Conservation (phyloP, 2,113 vertebrate species). For the Istiophorus platypterus region DNA sequence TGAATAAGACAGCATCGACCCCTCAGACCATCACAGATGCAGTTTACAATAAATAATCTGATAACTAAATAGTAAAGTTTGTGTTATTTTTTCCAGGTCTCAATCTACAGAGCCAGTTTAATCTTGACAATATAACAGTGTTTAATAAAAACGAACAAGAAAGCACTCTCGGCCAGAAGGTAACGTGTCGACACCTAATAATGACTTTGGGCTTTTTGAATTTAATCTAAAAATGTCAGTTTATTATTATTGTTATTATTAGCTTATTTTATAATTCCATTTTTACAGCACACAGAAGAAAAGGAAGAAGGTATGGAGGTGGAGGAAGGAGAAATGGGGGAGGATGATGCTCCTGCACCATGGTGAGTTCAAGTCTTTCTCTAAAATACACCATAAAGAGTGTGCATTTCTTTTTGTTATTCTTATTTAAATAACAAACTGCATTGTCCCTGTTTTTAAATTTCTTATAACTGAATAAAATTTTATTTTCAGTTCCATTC, state of each 20-base stretch:
- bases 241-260: too few relatives aligned
- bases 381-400: neutral
- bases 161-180: constrained; percentile 96
- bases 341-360: constrained; percentile 93
- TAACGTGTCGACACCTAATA: constrained; percentile 59
- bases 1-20: neutral
- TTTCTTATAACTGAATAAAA: neutral
- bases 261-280: neutral
- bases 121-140: constrained; percentile 97
- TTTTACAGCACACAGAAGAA: constrained; percentile 89
- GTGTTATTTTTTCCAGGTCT: constrained; percentile 85
- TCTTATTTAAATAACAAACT: neutral
- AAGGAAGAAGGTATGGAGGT: constrained; percentile 97
- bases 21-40: neutral
- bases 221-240: fast-evolving
- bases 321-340: constrained; percentile 99
- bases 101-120: constrained; percentile 98
- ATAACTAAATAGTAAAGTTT: neutral
- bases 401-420: neutral
- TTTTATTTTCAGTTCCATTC: constrained; percentile 89
- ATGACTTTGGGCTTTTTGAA: neutral
- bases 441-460: neutral
- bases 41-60: neutral
- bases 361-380: constrained; percentile 81
- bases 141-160: constrained; percentile 99